Percentiles rank a stretch among this genome's conserved stretches.
phyloP scores from a whole-genome alignment of 2,797 vertebrate genomes.

The Coracias cyanogaster region DNA sequence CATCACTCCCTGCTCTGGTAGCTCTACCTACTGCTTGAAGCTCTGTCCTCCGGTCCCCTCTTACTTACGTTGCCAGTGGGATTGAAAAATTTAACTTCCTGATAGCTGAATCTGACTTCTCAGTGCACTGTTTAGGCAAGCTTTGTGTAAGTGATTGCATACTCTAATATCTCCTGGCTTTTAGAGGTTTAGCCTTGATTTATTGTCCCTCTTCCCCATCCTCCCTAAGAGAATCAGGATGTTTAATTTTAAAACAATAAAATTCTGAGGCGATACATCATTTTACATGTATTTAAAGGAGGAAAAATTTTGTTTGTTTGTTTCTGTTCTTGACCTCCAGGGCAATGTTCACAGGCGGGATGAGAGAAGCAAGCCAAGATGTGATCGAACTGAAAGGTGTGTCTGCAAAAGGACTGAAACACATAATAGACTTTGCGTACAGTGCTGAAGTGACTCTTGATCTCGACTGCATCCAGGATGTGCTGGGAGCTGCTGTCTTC shows the following conservation, averaged over 20 bases:
- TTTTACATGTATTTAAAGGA: background rate
- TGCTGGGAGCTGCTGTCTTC: constrained; percentile 96
- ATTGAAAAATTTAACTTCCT: background rate
- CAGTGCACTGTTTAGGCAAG: background rate
- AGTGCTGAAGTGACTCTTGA: constrained; percentile 95
- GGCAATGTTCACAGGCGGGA: constrained; percentile 98
- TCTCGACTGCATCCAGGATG: constrained; percentile 96
- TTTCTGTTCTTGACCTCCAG: constrained; percentile 77
- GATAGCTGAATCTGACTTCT: background rate
- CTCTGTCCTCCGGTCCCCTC: background rate
- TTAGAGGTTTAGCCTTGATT: constrained; percentile 12
- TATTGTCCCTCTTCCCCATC: background rate
- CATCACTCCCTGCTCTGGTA: background rate
- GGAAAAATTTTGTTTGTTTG: background rate
- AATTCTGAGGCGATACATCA: background rate
- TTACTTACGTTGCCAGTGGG: background rate
- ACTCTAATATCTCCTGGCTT: background rate
- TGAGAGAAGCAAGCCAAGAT: constrained; percentile 93
- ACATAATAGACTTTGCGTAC: constrained; percentile 97
- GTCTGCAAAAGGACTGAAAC: constrained; percentile 92
- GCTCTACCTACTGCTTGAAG: background rate
- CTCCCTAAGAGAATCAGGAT: background rate
- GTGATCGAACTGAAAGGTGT: constrained; percentile 93
- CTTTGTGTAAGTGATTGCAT: background rate
- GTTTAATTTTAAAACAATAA: background rate